These are phyloP conservation scores for Cyanistes caeruleus DNA, from an alignment of 2,113 vertebrate species.

Conservation along the genomic window DNA sequence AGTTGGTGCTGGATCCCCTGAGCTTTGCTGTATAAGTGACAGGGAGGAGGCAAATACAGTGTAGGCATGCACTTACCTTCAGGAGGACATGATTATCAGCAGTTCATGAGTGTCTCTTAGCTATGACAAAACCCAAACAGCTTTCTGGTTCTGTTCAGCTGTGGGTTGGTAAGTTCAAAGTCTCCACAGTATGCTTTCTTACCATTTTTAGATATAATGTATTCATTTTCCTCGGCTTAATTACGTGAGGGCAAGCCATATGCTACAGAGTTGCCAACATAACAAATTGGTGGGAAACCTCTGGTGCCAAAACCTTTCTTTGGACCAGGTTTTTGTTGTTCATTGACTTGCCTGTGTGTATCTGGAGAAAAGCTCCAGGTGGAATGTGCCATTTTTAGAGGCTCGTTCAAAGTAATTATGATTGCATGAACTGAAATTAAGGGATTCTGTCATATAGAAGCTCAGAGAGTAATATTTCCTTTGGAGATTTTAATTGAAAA, in stretches of 20 bases:
- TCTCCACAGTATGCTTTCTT: neutral
- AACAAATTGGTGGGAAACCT: neutral
- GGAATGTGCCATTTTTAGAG: neutral
- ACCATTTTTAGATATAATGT: neutral
- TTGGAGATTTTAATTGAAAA: neutral
- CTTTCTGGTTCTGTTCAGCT: neutral
- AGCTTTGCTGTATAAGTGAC: accelerated
- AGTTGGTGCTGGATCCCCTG: neutral
- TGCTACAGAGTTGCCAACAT: neutral
- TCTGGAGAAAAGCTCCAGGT: neutral
- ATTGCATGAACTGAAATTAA: neutral
- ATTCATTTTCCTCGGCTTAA: neutral
- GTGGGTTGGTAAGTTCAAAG: neutral
- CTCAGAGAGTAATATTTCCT: neutral
- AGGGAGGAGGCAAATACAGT: neutral
- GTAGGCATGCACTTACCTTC: neutral
- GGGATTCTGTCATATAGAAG: neutral
- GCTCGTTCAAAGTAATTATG: neutral
- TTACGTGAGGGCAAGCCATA: neutral
- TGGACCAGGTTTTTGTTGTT: neutral
- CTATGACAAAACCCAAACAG: neutral
- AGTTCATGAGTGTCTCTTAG: neutral
- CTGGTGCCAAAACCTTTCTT: neutral
- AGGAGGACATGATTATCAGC: neutral
- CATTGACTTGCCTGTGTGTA: accelerated